Evolutionary conservation across 1,140 invertebrate species (phyloP).

Genomic region (Caenorhabditis inopinata): DNA sequence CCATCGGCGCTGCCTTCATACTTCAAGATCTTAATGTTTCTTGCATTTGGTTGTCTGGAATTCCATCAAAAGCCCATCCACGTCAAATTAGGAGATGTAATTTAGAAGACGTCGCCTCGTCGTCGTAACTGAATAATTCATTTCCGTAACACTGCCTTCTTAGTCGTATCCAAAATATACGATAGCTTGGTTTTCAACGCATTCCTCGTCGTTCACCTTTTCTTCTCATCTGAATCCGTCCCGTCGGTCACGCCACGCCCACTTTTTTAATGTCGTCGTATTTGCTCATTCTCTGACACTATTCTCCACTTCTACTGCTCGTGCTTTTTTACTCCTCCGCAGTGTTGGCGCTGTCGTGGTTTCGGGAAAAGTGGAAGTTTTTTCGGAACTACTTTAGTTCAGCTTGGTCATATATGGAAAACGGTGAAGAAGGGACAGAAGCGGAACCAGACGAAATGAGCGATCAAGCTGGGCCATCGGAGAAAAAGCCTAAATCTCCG

Average conservation of each 20-base stretch:
- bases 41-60: too few relatives aligned
- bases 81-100: too few relatives aligned
- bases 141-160: too few relatives aligned
- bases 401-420: background rate
- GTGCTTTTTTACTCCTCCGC: background rate
- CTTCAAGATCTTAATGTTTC: too few relatives aligned
- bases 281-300: background rate
- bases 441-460: background rate
- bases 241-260: too few relatives aligned
- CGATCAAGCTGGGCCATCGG: background rate
- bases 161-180: too few relatives aligned
- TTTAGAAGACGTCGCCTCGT: too few relatives aligned
- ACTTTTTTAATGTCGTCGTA: background rate
- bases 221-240: constrained; percentile 7
- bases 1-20: background rate
- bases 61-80: too few relatives aligned
- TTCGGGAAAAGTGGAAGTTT: too few relatives aligned
- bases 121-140: too few relatives aligned
- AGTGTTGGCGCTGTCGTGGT: background rate
- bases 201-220: too few relatives aligned
- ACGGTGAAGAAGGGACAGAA: background rate
- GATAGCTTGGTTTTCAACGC: too few relatives aligned
- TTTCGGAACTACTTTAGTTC: background rate
- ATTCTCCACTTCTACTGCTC: background rate
- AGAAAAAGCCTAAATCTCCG: background rate